phyloP scores from a whole-genome alignment of 2,888 invertebrate species.

The Sturmia bella region DNA sequence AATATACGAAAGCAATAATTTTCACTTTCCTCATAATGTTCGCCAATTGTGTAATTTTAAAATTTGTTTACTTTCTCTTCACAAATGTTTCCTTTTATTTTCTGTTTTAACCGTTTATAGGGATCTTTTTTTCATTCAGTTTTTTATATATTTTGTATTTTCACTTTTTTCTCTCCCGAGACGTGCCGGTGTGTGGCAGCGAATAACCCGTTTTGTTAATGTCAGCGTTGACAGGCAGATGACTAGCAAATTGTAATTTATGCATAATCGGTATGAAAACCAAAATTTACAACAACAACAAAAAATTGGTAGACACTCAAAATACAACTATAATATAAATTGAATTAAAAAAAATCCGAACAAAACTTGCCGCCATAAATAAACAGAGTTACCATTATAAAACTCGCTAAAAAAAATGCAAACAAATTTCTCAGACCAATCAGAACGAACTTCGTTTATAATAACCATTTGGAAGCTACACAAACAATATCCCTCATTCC shows the following conservation, averaged over 20 bases:
- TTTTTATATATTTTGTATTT: constrained; percentile 42
- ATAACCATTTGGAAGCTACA: no score
- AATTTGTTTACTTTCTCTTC: constrained; percentile 55
- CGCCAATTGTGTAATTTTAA: background rate
- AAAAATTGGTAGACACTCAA: constrained; percentile 29
- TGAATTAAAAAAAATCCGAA: background rate
- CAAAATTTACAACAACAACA: background rate
- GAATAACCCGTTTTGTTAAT: constrained; percentile 62
- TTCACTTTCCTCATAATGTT: constrained; percentile 47
- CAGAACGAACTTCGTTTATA: no score
- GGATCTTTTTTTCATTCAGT: background rate
- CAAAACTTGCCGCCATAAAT: constrained; percentile 41
- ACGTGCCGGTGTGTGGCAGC: constrained; percentile 30
- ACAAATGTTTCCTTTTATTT: constrained; percentile 39
- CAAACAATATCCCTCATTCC: no score
- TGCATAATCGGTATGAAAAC: constrained; percentile 56
- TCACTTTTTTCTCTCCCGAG: constrained; percentile 38
- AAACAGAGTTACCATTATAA: no score
- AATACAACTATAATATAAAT: constrained; percentile 1
- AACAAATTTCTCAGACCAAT: no score
- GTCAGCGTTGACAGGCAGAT: constrained; percentile 67
- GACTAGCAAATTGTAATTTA: constrained; percentile 66
- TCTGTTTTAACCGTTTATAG: constrained; percentile 31
- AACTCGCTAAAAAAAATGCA: no score
- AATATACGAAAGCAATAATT: background rate